Percentiles rank a stretch among this genome's conserved stretches.
These are phyloP conservation scores for Gallinago undulata DNA, from an alignment of 2,113 vertebrate genomes.

Conservation along the genomic window DNA sequence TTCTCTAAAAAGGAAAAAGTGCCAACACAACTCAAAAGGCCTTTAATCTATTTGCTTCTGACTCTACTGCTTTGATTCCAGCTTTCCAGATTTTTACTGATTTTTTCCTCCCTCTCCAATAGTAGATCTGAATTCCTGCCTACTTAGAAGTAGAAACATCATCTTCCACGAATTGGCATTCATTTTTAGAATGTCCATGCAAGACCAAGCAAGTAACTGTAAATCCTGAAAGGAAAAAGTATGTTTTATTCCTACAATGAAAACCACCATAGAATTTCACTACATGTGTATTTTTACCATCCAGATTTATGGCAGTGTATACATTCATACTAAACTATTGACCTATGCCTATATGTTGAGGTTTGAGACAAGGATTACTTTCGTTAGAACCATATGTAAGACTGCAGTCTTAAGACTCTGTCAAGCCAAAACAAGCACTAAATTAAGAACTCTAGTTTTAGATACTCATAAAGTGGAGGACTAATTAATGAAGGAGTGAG, in stretches of 20 bases:
- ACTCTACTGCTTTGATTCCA: background rate
- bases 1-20: slow-evolving; percentile 27
- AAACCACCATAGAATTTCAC: background rate
- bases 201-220: background rate
- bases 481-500: background rate
- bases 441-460: background rate
- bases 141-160: background rate
- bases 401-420: background rate
- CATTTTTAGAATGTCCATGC: background rate
- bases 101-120: background rate
- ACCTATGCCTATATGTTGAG: background rate
- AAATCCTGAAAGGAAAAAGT: background rate
- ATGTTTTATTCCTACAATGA: background rate
- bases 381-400: background rate
- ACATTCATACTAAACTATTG: background rate
- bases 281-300: background rate
- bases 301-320: background rate
- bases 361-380: background rate
- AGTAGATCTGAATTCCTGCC: background rate
- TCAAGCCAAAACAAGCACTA: background rate
- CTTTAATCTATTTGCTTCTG: slow-evolving; percentile 46
- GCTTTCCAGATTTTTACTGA: slow-evolving; percentile 29
- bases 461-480: background rate
- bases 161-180: background rate
- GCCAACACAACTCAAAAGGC: slow-evolving; percentile 20